phyloP scores from a whole-genome alignment of 2,113 vertebrate species.

The Sinocyclocheilus anshuiensis region DNA sequence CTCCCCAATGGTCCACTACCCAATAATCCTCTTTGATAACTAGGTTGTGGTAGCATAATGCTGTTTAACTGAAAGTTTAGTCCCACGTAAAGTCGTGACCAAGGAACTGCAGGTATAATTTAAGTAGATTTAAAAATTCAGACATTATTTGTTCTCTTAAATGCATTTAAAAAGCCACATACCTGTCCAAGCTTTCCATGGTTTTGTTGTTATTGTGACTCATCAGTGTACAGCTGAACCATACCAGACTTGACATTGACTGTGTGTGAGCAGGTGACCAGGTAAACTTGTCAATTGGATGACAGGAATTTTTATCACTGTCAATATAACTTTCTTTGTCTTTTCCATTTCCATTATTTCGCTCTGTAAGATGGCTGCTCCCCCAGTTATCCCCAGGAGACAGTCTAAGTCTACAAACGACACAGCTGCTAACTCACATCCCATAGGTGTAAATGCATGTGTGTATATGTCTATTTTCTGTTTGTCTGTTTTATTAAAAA shows the following conservation, averaged over 20 bases:
- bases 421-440: neutral
- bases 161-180: neutral
- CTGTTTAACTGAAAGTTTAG: neutral
- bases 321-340: neutral
- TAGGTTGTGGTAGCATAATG: no score
- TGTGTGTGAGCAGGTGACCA: neutral
- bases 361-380: constrained; percentile 38
- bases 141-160: neutral
- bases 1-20: neutral
- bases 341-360: neutral
- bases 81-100: neutral
- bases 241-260: neutral
- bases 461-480: neutral
- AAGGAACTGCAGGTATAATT: neutral
- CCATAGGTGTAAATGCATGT: constrained; percentile 8
- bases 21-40: no score
- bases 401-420: constrained; percentile 1
- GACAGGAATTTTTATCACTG: neutral
- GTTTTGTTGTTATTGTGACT: neutral
- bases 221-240: neutral
- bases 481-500: neutral
- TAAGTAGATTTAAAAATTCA: neutral
- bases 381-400: constrained; percentile 46
- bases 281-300: neutral
- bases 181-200: neutral